Evolutionary conservation across 2,888 invertebrate genomes (phyloP), one percentile per base, ranked within the genome.

Genomic region (Sylvicola cinctus): DNA sequence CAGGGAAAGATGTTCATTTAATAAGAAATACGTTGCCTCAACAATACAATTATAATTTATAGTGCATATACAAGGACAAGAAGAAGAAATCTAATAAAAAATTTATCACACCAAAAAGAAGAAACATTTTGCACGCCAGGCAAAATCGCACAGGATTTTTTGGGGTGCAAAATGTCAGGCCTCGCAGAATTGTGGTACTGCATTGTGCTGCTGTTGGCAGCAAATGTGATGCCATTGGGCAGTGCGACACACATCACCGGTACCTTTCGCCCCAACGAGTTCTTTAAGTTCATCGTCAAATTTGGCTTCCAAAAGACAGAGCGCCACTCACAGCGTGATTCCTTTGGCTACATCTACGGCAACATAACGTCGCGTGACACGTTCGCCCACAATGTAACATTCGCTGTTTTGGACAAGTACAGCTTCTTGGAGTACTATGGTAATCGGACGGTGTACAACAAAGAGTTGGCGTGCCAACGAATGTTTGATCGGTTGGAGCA

Each of bases 301-400:
- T 96, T 93, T 58, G 95, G 93, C 37, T 87, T 95, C 54, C 93
- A 95, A 61, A 90, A 91, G 60, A 91, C 93, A 11, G 85, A 88
- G 55, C 68, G 75, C 29, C 78, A 85, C 54, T 74, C 77, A 45
- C 72, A 75, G 47, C 76, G 74, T 45, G 76, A 83, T 49, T 85
- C 90, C 42, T 79, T 80, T 58, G 95, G 95, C 32, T 95, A 85
- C 57, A 87, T 96, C 46, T 96, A 87, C 54, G 96, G 96, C 11
- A 95, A 95, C 55, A 72, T 95, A 31, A 87, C 91, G 16, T 69
- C 83, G 0, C 66, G 62, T 41, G 61, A 66, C 31, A 63, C 68
- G 36, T 73, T 77, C 46, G 64, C 66, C 37, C 72, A 73, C 10
- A 20, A 29, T 15, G 66, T 81, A 26, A 87, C 85, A 12, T 70